A percentile compares a stretch with the other conserved stretches of the same genome.
Conservation (phyloP, 1,140 invertebrate genomes). For the Achatina immaculata region DNA sequence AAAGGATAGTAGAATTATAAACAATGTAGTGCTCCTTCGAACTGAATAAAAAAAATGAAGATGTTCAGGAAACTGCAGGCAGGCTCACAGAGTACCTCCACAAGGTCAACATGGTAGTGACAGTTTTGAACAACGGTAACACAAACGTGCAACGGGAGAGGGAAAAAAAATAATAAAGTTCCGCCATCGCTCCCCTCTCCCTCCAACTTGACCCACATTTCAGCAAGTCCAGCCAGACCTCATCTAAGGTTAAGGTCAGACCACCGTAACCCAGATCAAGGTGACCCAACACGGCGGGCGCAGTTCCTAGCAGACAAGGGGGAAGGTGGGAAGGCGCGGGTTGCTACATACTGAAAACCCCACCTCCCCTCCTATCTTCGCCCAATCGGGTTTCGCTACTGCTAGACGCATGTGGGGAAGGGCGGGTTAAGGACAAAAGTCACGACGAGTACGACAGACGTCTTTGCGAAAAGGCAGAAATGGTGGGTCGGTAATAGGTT, state of each 20-base stretch:
- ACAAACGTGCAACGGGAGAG: too few relatives aligned
- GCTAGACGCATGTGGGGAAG: background rate
- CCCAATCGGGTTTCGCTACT: background rate
- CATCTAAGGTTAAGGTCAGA: background rate
- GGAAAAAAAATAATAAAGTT: too few relatives aligned
- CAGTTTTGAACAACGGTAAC: too few relatives aligned
- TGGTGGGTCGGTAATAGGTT: too few relatives aligned
- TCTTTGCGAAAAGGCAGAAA: too few relatives aligned
- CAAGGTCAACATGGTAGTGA: too few relatives aligned
- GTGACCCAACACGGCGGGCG: slow-evolving; percentile 2
- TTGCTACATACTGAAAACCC: background rate
- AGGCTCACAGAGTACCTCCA: too few relatives aligned
- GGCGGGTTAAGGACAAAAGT: background rate
- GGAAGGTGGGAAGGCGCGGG: slow-evolving; percentile 9
- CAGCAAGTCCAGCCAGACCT: background rate
- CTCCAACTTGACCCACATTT: slow-evolving; percentile 10
- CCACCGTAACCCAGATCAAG: background rate
- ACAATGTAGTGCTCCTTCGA: too few relatives aligned
- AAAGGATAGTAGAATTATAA: too few relatives aligned
- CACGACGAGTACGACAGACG: background rate
- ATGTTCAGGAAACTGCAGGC: too few relatives aligned
- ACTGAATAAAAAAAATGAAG: too few relatives aligned
- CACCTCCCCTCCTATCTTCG: background rate
- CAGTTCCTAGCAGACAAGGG: background rate
- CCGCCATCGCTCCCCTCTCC: too few relatives aligned